phyloP scores from a whole-genome alignment of 2,888 invertebrate species.

The Ommatoiulus sabulosus region DNA sequence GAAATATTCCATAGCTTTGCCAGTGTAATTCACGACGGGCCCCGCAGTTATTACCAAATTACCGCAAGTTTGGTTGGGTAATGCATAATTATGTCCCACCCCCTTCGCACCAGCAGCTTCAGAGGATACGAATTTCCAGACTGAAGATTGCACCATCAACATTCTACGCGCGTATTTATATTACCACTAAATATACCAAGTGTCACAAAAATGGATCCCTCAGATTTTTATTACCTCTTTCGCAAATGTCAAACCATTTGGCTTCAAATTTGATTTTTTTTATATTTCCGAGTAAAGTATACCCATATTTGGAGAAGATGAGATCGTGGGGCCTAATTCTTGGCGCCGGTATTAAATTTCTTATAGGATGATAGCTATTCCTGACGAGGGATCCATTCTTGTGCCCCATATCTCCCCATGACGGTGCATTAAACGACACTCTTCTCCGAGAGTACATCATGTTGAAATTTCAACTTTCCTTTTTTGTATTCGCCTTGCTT shows the following conservation, averaged over 20 bases:
- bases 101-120: not conserved
- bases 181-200: not conserved
- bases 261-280: conserved; percentile 25
- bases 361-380: not conserved
- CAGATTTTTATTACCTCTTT: not conserved
- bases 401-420: not conserved
- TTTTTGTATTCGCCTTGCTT: not conserved
- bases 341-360: conserved; percentile 39
- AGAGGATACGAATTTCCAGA: not conserved
- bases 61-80: no score
- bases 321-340: not conserved
- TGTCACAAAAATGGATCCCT: not conserved
- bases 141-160: not conserved
- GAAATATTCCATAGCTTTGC: no score
- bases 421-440: conserved; percentile 30
- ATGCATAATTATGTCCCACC: not conserved
- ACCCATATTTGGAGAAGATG: not conserved
- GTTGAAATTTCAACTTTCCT: not conserved
- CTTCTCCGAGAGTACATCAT: not conserved
- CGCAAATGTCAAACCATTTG: conserved; percentile 36
- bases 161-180: not conserved
- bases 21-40: no score
- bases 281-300: conserved; percentile 3
- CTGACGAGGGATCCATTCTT: not conserved
- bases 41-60: no score